phyloP scores from a whole-genome alignment of 2,797 vertebrate genomes.

The Ciconia nigra region DNA sequence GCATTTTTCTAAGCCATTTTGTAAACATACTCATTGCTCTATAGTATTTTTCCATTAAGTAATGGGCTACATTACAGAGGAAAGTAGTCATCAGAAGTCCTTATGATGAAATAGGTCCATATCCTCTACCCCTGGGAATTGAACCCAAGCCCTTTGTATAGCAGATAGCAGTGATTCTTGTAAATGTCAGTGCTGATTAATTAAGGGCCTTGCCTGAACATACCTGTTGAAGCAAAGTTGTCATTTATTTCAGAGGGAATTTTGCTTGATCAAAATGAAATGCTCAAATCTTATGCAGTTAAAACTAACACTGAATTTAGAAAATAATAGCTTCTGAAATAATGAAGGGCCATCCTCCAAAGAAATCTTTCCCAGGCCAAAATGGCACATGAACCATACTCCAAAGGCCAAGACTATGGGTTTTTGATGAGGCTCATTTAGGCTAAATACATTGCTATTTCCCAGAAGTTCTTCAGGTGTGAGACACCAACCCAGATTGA shows the following conservation, averaged over 20 bases:
- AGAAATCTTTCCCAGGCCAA: neutral
- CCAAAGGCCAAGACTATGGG: neutral
- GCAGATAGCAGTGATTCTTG: neutral
- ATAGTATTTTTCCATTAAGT: neutral
- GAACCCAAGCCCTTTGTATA: neutral
- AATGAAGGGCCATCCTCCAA: neutral
- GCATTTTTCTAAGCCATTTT: neutral
- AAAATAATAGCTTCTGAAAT: neutral
- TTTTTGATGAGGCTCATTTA: neutral
- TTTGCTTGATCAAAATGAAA: neutral
- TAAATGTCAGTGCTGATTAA: slow-evolving; percentile 14
- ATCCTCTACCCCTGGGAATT: neutral
- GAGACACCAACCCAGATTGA: neutral
- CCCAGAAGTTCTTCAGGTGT: neutral
- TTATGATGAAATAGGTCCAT: neutral
- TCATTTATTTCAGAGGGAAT: neutral
- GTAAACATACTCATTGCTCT: neutral
- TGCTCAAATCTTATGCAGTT: neutral
- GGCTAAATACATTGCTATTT: neutral
- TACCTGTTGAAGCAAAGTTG: neutral
- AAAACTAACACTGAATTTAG: neutral
- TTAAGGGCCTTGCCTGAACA: neutral
- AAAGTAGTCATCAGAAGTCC: neutral
- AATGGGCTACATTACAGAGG: neutral
- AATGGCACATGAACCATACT: neutral